Percentiles rank a stretch among this genome's conserved stretches.
phyloP scores from a whole-genome alignment of 2,797 vertebrate species.

The Lutjanus argentimaculatus region DNA sequence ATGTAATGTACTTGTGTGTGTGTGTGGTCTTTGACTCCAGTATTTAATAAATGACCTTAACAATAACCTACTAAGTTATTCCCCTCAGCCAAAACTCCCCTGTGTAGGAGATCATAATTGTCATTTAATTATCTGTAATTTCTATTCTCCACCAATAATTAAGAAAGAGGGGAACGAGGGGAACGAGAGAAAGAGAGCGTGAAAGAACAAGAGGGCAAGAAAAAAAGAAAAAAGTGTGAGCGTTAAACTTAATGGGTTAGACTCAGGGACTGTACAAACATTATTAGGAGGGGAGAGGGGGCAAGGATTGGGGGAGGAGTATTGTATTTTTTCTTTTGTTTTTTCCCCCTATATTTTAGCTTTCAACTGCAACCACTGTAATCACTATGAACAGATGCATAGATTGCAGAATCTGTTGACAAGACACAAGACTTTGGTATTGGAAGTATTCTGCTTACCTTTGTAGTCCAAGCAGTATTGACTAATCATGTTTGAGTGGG shows the following conservation, averaged over 20 bases:
- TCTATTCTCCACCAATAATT: conserved; percentile 80
- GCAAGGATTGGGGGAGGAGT: not conserved
- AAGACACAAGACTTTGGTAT: no score
- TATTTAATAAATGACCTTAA: conserved; percentile 79
- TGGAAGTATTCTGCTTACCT: no score
- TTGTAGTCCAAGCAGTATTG: no score
- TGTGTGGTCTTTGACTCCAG: conserved; percentile 55
- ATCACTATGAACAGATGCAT: no score
- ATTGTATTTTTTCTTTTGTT: not conserved
- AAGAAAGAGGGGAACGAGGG: conserved; percentile 57
- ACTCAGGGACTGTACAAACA: conserved; percentile 5
- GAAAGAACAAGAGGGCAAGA: conserved; percentile 60
- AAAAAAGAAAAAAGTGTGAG: conserved; percentile 23
- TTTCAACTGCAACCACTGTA: no score
- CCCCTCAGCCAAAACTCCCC: conserved; percentile 69
- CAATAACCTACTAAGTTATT: conserved; percentile 74
- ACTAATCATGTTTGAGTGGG: no score
- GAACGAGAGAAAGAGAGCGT: conserved; percentile 46
- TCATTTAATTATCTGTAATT: conserved; percentile 82
- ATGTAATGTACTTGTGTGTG: conserved; percentile 24
- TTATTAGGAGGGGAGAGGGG: not conserved
- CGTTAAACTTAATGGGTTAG: conserved; percentile 32
- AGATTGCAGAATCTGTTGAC: no score
- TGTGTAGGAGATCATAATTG: conserved; percentile 74
- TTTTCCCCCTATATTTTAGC: no score